Conservation (phyloP, 2,113 vertebrate species). For the Puntigrus tetrazona region DNA sequence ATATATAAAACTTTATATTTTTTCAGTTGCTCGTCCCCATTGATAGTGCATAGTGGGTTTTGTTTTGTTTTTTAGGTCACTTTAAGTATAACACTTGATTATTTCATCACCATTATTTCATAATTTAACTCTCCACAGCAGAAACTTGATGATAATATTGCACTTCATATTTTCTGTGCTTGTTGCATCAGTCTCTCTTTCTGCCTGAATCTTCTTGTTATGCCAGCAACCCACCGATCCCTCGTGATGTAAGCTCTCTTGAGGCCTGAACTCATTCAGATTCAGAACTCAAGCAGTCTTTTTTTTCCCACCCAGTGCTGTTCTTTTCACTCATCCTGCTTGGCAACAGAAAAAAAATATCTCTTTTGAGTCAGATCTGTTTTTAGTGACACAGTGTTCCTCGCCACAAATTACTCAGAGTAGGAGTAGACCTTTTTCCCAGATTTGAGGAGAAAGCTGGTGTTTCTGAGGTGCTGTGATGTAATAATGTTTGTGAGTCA, state of each 20-base stretch:
- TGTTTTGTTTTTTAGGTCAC: too few species aligned
- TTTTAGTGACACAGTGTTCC: slow-evolving; percentile 12
- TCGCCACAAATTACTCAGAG: slow-evolving; percentile 16
- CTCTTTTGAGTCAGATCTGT: neutral
- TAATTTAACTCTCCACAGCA: neutral
- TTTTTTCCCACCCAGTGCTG: neutral
- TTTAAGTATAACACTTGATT: neutral
- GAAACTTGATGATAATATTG: slow-evolving; percentile 3
- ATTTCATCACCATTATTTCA: neutral
- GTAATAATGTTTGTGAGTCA: slow-evolving; percentile 43
- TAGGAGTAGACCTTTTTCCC: neutral
- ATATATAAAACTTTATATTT: neutral
- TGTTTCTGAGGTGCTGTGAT: slow-evolving; percentile 12
- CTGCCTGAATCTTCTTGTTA: slow-evolving; percentile 6
- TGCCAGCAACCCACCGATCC: slow-evolving; percentile 1
- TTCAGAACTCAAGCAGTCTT: neutral
- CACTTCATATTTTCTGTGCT: slow-evolving; percentile 9
- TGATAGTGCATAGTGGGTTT: too few species aligned
- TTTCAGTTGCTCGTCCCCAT: neutral
- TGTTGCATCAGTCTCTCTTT: slow-evolving; percentile 50
- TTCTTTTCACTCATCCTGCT: neutral
- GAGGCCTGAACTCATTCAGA: slow-evolving; percentile 27
- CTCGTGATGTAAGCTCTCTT: neutral
- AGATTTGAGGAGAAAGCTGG: neutral
- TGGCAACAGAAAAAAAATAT: neutral